A percentile compares a stretch with the other conserved stretches of the same genome.
phyloP scores from a whole-genome alignment of 2,797 vertebrate genomes.

The Euthynnus affinis region DNA sequence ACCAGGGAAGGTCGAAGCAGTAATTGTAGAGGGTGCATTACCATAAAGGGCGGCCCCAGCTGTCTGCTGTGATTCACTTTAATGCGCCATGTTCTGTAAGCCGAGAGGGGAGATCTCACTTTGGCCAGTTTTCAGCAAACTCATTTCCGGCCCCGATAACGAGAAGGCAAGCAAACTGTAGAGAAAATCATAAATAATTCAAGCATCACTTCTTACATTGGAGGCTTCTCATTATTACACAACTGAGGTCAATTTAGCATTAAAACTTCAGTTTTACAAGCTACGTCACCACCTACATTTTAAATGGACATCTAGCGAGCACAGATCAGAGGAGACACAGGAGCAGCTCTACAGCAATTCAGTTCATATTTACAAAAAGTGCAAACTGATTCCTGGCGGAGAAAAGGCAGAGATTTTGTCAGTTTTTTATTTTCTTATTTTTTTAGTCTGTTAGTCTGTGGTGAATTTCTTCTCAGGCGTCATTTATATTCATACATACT shows the following conservation, averaged over 20 bases:
- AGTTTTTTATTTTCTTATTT: too few relatives aligned
- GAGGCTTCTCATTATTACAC: conserved; percentile 54
- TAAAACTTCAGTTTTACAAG: conserved; percentile 58
- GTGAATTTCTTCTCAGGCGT: conserved; percentile 1
- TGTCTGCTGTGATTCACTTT: conserved; percentile 89
- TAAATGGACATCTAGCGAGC: not conserved
- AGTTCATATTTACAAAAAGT: not conserved
- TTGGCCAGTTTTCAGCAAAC: conserved; percentile 79
- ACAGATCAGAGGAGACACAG: conserved; percentile 5
- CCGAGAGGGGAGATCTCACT: conserved; percentile 73
- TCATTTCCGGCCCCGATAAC: conserved; percentile 69
- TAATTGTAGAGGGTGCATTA: conserved; percentile 88
- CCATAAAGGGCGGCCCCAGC: conserved; percentile 88
- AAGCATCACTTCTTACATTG: conserved; percentile 43
- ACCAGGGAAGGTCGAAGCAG: conserved; percentile 88
- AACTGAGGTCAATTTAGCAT: conserved; percentile 60
- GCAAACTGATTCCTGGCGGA: not conserved
- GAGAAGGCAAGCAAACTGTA: conserved; percentile 58
- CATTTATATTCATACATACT: conserved; percentile 3
- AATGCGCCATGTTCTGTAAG: conserved; percentile 74
- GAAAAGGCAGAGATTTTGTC: not conserved
- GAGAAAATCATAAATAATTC: conserved; percentile 77
- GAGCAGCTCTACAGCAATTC: not conserved
- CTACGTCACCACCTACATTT: conserved; percentile 18
- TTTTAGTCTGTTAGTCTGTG: not conserved